These are phyloP conservation scores for Euzophera pinguis DNA, from an alignment of 2,888 invertebrate genomes.

Conservation along the genomic window DNA sequence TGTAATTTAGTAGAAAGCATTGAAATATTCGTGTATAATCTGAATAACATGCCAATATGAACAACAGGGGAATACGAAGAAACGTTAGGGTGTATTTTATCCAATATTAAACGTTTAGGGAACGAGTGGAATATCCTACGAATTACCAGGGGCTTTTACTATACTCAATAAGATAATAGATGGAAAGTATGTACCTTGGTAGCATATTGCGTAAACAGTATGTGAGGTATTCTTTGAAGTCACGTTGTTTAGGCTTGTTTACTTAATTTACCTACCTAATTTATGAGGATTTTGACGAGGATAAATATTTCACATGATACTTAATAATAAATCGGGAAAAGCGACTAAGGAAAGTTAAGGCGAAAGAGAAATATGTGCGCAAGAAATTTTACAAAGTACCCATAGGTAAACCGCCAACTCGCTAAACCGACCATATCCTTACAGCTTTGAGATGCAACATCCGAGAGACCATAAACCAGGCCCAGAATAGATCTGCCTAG, in stretches of 20 bases:
- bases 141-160: constrained; percentile 67
- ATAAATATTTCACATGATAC: not conserved
- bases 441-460: too few relatives aligned
- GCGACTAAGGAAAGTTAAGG: not conserved
- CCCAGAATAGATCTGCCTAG: too few relatives aligned
- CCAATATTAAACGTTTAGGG: constrained; percentile 77
- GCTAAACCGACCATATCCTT: too few relatives aligned
- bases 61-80: constrained; percentile 73
- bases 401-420: too few relatives aligned
- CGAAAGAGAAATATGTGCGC: too few relatives aligned
- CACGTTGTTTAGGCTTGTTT: constrained; percentile 4
- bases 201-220: constrained; percentile 16
- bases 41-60: constrained; percentile 80
- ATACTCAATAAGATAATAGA: constrained; percentile 68
- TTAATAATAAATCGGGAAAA: not conserved
- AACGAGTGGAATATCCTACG: constrained; percentile 70
- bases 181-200: constrained; percentile 41
- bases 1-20: constrained; percentile 80
- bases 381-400: too few relatives aligned
- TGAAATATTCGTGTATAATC: constrained; percentile 80
- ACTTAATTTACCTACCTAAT: not conserved
- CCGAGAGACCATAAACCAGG: too few relatives aligned
- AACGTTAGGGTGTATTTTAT: constrained; percentile 74
- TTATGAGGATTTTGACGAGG: not conserved
- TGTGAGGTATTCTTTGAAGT: constrained; percentile 10